phyloP scores from a whole-genome alignment of 1,140 invertebrate genomes.

The Ceratina calcarata region DNA sequence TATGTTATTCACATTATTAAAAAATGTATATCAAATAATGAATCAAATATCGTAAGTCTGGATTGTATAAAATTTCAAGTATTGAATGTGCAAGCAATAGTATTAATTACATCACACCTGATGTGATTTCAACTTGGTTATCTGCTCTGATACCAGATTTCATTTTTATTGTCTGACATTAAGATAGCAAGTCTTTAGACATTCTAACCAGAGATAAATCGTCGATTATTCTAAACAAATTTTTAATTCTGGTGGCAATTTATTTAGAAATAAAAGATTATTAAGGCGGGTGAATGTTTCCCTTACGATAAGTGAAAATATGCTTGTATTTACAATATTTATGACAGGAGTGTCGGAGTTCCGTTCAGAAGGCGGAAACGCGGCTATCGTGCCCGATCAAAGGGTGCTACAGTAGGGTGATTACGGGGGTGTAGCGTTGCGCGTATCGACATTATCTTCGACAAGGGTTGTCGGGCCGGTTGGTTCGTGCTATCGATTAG shows the following conservation, averaged over 20 bases:
- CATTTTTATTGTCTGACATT: too few species aligned
- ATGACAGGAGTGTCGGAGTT: background rate
- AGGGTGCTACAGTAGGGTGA: slow-evolving; percentile 11
- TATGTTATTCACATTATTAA: background rate
- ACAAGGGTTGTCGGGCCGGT: slow-evolving; percentile 38
- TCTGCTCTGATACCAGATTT: too few species aligned
- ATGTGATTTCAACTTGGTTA: too few species aligned
- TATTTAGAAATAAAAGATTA: too few species aligned
- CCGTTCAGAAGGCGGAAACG: background rate
- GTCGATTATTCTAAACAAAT: too few species aligned
- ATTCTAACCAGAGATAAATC: too few species aligned
- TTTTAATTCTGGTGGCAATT: too few species aligned
- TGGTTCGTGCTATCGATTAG: slow-evolving; percentile 58
- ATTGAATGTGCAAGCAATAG: too few species aligned
- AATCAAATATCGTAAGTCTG: too few species aligned
- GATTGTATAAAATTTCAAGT: too few species aligned
- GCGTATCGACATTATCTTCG: slow-evolving; percentile 35
- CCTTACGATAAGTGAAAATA: background rate
- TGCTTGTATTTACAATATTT: background rate
- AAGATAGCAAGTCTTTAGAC: too few species aligned
- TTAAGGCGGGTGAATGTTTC: background rate
- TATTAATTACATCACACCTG: too few species aligned
- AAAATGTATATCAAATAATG: background rate
- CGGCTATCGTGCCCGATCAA: slow-evolving; percentile 21
- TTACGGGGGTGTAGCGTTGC: slow-evolving; percentile 35